These are phyloP conservation scores for Luehdorfia chinensis DNA, from an alignment of 1,140 invertebrate species.

Conservation along the genomic window DNA sequence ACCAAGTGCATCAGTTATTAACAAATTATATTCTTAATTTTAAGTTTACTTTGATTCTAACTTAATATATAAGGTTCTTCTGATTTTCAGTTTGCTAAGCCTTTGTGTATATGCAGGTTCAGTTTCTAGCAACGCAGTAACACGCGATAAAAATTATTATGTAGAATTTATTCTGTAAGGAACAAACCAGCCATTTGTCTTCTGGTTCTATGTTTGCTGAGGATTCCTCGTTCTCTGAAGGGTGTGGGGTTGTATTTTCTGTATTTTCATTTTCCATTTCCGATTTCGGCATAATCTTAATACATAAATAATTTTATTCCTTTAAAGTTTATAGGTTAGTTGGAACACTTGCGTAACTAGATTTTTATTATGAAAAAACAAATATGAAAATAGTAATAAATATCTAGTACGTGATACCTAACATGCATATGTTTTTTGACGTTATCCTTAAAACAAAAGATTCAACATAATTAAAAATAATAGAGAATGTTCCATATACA, in stretches of 20 bases:
- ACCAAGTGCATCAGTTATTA: too few species aligned
- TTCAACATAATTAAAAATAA: too few species aligned
- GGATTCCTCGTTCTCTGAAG: constrained; percentile 2
- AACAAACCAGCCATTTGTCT: constrained; percentile 54
- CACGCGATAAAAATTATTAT: background rate
- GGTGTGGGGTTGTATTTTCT: constrained; percentile 2
- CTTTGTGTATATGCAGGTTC: background rate
- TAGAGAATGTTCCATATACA: too few species aligned
- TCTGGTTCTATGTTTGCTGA: constrained; percentile 22
- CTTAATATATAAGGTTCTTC: too few species aligned
- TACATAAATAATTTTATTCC: background rate
- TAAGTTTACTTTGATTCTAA: too few species aligned
- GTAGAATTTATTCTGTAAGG: background rate
- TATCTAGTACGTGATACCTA: too few species aligned
- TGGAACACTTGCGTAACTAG: background rate
- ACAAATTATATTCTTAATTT: too few species aligned
- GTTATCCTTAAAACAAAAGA: too few species aligned
- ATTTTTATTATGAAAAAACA: background rate
- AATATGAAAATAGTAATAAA: too few species aligned
- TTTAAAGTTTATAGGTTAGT: background rate
- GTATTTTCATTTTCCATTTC: constrained; percentile 19
- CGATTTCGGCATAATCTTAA: constrained; percentile 21
- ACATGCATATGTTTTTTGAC: too few species aligned
- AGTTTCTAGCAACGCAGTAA: background rate
- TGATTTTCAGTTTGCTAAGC: too few species aligned